Evolutionary conservation across 2,113 vertebrate genomes (phyloP).

Genomic region (Solenodon paradoxus): DNA sequence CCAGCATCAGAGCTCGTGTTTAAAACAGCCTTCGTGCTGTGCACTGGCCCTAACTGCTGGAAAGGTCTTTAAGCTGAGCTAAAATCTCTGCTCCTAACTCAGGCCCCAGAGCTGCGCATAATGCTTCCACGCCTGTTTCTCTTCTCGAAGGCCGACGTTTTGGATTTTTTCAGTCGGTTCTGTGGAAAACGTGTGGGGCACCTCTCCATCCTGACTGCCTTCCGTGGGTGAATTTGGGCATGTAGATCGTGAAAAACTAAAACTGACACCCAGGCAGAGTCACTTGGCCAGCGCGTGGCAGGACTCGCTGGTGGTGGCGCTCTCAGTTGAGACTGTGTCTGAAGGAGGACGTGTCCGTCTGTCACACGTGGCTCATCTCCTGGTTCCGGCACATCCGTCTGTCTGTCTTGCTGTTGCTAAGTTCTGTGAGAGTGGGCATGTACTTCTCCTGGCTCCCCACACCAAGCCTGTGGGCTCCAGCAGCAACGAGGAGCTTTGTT

Average conservation of each 20-base stretch:
- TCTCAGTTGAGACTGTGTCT: background rate
- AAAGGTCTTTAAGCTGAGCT: rapidly evolving
- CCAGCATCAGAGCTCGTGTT: background rate
- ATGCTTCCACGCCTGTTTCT: background rate
- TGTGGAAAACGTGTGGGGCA: rapidly evolving
- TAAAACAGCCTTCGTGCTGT: background rate
- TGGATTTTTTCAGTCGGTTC: background rate
- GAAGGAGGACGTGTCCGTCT: background rate
- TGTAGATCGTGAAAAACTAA: rapidly evolving
- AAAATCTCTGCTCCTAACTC: background rate
- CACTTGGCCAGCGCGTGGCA: rapidly evolving
- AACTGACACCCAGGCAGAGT: rapidly evolving
- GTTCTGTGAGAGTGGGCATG: background rate
- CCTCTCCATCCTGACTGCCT: background rate
- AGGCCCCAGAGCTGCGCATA: background rate
- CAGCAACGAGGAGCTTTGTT: no score
- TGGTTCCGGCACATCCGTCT: background rate
- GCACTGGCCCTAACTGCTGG: background rate
- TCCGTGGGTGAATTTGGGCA: background rate
- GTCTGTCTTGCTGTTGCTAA: background rate
- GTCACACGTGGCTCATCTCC: no score
- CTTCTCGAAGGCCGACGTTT: background rate
- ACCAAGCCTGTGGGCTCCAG: background rate
- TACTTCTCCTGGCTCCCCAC: background rate
- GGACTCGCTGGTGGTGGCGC: background rate